These are phyloP conservation scores for Scartelaos histophorus DNA, from an alignment of 2,113 vertebrate species.

Conservation along the genomic window DNA sequence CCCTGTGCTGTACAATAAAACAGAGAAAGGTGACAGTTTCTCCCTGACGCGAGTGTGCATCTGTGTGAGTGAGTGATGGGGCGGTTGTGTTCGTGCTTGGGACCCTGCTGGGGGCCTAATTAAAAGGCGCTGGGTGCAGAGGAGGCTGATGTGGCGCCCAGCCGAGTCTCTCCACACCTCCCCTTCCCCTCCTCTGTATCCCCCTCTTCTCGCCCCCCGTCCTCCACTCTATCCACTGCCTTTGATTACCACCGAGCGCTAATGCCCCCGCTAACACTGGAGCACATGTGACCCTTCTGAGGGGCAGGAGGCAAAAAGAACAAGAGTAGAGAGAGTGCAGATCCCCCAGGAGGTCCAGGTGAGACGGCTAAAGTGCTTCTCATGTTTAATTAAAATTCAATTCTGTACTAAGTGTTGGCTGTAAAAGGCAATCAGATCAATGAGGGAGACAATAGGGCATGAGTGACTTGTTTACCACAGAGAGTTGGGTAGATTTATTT, in stretches of 20 bases:
- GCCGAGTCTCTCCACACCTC: constrained; percentile 70
- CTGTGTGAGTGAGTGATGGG: constrained; percentile 18
- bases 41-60: constrained; percentile 6
- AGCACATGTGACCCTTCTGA: constrained; percentile 63
- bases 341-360: background rate
- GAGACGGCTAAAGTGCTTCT: constrained; percentile 4
- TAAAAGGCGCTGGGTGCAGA: constrained; percentile 84
- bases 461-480: background rate
- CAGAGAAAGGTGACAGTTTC: constrained; percentile 46
- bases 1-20: constrained; percentile 48
- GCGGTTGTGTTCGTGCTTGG: constrained; percentile 34
- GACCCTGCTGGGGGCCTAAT: constrained; percentile 88
- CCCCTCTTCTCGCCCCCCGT: background rate
- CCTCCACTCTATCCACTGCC: constrained; percentile 69
- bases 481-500: background rate
- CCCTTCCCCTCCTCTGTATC: background rate
- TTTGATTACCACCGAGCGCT: constrained; percentile 83
- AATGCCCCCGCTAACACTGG: constrained; percentile 59
- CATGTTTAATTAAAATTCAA: constrained; percentile 16
- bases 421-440: background rate
- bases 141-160: constrained; percentile 76
- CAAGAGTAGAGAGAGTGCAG: constrained; percentile 1
- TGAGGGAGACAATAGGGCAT: background rate
- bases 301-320: constrained; percentile 13
- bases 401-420: background rate